Evolutionary conservation across 2,888 invertebrate species (phyloP).

Genomic region (Lasioglossum pauxillum): DNA sequence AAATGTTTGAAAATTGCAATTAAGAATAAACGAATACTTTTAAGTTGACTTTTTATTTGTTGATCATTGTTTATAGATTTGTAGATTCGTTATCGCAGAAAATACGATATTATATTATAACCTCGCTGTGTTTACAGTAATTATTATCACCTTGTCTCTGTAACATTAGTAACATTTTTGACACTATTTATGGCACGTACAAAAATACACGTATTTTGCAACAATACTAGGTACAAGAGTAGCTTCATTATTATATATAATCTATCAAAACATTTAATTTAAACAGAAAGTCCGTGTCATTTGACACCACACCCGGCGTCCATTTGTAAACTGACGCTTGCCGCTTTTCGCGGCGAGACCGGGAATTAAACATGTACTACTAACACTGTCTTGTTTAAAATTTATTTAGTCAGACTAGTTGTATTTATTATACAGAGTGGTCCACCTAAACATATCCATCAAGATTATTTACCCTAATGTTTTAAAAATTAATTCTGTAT

Average conservation of each 20-base stretch:
- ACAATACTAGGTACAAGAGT: constrained; percentile 78
- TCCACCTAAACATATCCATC: too few species aligned
- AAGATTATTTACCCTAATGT: too few species aligned
- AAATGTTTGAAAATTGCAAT: background rate
- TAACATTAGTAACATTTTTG: constrained; percentile 56
- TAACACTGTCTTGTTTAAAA: background rate
- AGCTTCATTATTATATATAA: constrained; percentile 78
- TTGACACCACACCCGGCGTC: constrained; percentile 71
- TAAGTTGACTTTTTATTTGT: constrained; percentile 19
- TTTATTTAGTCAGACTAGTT: too few species aligned
- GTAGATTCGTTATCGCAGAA: constrained; percentile 15
- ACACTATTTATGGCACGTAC: constrained; percentile 69
- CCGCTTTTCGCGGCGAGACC: constrained; percentile 22
- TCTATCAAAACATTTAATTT: constrained; percentile 76
- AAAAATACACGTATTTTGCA: constrained; percentile 78
- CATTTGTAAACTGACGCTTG: constrained; percentile 68
- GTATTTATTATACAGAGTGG: background rate
- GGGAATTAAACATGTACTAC: background rate
- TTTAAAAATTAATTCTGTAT: too few species aligned
- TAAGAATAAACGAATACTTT: background rate
- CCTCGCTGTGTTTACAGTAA: constrained; percentile 39
- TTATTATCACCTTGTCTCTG: constrained; percentile 65
- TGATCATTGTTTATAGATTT: background rate
- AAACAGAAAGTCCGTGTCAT: constrained; percentile 71
- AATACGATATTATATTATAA: constrained; percentile 30